Evolutionary conservation across 1,140 invertebrate genomes (phyloP).

Genomic region (Acarapis woodi): DNA sequence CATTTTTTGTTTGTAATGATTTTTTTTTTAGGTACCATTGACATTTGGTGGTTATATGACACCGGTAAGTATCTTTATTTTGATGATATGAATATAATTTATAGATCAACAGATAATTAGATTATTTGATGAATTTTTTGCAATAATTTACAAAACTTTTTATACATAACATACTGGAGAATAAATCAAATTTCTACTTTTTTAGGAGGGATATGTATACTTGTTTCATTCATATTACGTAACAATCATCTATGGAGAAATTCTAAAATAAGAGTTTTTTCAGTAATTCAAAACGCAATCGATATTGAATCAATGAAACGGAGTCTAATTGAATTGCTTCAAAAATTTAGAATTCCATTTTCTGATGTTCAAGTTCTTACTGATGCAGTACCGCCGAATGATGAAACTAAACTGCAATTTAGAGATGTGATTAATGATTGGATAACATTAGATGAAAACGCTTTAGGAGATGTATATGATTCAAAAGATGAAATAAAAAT

Average conservation of each 20-base stretch:
- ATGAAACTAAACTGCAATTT: slow-evolving; percentile 2
- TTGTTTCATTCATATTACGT: slow-evolving; percentile 66
- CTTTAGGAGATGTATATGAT: too few species aligned
- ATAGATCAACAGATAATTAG: too few species aligned
- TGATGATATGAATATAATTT: too few species aligned
- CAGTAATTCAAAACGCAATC: slow-evolving; percentile 42
- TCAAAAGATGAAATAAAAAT: too few species aligned
- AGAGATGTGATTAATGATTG: slow-evolving; percentile 3
- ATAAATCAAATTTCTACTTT: too few species aligned
- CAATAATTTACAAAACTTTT: too few species aligned
- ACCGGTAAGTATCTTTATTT: too few species aligned
- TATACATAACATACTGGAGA: too few species aligned
- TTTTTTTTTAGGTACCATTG: slow-evolving; percentile 29
- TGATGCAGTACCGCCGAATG: not conserved
- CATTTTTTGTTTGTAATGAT: too few species aligned
- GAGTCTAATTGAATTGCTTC: slow-evolving; percentile 1
- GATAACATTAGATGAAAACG: not conserved
- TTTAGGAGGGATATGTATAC: slow-evolving; percentile 49
- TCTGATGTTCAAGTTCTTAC: slow-evolving; percentile 3
- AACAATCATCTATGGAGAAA: slow-evolving; percentile 52
- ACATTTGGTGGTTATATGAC: slow-evolving; percentile 33
- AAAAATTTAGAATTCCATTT: slow-evolving; percentile 6
- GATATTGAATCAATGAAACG: slow-evolving; percentile 22
- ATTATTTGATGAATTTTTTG: too few species aligned
- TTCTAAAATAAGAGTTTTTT: slow-evolving; percentile 64